Base-by-base conservation (phyloP, 2,888 invertebrate genomes). In the Caenorhabditis parvicauda region DNA sequence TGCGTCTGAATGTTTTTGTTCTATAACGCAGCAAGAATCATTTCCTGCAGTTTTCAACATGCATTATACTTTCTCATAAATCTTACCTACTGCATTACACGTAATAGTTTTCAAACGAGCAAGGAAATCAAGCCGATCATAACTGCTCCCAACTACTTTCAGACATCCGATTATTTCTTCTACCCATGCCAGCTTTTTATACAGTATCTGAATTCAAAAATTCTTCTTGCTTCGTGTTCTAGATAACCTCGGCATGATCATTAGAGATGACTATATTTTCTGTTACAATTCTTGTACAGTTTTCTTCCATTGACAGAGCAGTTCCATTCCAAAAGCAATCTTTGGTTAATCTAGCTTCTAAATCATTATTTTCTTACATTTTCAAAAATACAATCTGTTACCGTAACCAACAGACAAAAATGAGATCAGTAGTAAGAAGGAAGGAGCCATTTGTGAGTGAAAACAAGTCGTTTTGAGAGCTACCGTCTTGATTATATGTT, bases 281-380 rank as follows among this genome's bases (percentile, higher is more conserved):
- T 7, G 54, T 52, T 6, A 43, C 52, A 7, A 63, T 49, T 1
- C 42, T 50, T 5, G 63, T 63, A 46, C 63, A 63, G 41, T 59
- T 55, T 22, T 55, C 51, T 3, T 58, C 58, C 25, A 63, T 12
- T 4, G 42, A 38, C 14, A 47, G 12, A 2, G 58, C 12, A 0
- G 62, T 62, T 44, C 57, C 62, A 38, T 62, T 62, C 38, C 43
- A 62, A 7, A 47, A 5, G n/a, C 62, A 62, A 17, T 57, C 57
- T 28, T 62, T 62, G 2, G 47, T 37, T 12, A 51, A 22, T 54
- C 51, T 57, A 27, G 51, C 57, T 29, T 50, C 62, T 62, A 48
- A 48, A 60, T 47, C 24, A 27, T n/a, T 28, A 22, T 17, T 14
- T 44, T 44, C 44, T 25, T 47, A 6, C 21, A 14, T 46, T 6